phyloP scores from a whole-genome alignment of 30 jellyfish, hydroid and myxozoan species.

The Turritopsis rubra region DNA sequence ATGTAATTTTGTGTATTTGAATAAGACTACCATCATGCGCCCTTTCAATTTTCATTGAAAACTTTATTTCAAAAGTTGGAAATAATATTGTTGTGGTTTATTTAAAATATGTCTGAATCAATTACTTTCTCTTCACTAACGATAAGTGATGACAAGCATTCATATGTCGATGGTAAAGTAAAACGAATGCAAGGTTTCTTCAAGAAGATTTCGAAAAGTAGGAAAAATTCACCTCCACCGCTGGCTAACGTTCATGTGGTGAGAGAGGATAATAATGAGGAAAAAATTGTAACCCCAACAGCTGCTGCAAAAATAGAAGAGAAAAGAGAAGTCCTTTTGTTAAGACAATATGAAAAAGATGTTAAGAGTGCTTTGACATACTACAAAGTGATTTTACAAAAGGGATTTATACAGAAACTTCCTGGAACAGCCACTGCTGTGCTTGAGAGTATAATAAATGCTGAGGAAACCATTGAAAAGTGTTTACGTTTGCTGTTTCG shows the following conservation, averaged over 20 bases:
- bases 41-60: neutral
- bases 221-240: constrained; percentile 13
- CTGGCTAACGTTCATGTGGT: neutral
- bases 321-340: constrained; percentile 66
- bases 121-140: neutral
- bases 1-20: neutral
- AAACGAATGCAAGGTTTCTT: constrained; percentile 42
- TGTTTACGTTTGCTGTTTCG: constrained; percentile 58
- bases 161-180: constrained; percentile 38
- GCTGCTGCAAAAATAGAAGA: constrained; percentile 10
- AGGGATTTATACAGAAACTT: constrained; percentile 73
- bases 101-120: neutral
- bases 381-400: constrained; percentile 82
- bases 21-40: neutral
- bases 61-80: neutral
- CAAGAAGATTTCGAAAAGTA: constrained; percentile 16
- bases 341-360: constrained; percentile 70
- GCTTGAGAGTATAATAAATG: constrained; percentile 75
- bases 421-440: constrained; percentile 99
- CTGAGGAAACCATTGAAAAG: constrained; percentile 62
- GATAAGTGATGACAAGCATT: neutral
- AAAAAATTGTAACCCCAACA: constrained; percentile 3
- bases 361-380: constrained; percentile 96
- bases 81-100: neutral
- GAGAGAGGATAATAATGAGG: neutral